These are phyloP conservation scores for Ectropis grisescens DNA, from an alignment of 1,140 invertebrate species.

Conservation along the genomic window DNA sequence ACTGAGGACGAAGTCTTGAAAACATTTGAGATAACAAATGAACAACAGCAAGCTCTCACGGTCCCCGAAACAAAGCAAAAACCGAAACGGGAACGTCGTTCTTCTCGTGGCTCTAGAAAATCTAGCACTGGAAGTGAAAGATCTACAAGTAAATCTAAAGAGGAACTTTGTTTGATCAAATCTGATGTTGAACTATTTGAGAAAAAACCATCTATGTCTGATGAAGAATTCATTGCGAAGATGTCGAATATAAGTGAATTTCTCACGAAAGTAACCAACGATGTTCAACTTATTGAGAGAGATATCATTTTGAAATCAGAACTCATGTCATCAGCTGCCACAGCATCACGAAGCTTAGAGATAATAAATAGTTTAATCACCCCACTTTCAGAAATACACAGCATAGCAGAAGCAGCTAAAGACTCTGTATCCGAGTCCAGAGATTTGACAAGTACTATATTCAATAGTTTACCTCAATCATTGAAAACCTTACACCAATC, in stretches of 20 bases:
- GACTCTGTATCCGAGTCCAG: slow-evolving; percentile 43
- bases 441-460: slow-evolving; percentile 58
- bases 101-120: slow-evolving; percentile 53
- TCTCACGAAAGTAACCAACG: slow-evolving; percentile 43
- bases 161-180: slow-evolving; percentile 27
- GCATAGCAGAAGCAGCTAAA: slow-evolving; percentile 66
- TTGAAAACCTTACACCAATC: slow-evolving; percentile 74
- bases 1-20: too few species aligned
- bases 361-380: slow-evolving; percentile 74
- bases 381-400: slow-evolving; percentile 75
- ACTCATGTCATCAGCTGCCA: slow-evolving; percentile 73
- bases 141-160: slow-evolving; percentile 41
- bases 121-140: slow-evolving; percentile 63
- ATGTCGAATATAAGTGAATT: slow-evolving; percentile 23
- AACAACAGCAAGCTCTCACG: too few species aligned
- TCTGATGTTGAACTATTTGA: slow-evolving; percentile 14
- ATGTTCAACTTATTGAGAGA: slow-evolving; percentile 71
- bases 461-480: slow-evolving; percentile 72
- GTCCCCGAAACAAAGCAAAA: slow-evolving; percentile 7
- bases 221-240: slow-evolving; percentile 25
- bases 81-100: slow-evolving; percentile 38
- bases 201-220: slow-evolving; percentile 11
- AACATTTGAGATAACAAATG: too few species aligned
- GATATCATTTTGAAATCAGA: slow-evolving; percentile 74
- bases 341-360: slow-evolving; percentile 74